These are phyloP conservation scores for Nymphalis polychloros DNA, from an alignment of 2,888 invertebrate genomes.

Conservation along the genomic window DNA sequence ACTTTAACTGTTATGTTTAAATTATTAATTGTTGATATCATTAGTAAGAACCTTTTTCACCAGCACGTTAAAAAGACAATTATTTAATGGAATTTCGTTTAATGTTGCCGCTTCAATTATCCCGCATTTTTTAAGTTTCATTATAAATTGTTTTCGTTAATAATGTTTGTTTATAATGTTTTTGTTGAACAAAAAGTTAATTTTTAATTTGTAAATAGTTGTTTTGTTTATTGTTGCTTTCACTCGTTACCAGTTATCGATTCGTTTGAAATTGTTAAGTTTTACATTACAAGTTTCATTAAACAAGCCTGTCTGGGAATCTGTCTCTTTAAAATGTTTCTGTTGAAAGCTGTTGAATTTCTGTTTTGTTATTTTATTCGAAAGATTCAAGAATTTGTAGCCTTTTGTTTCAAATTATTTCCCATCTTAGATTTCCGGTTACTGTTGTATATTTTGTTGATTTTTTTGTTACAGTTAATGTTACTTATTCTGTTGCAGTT, in stretches of 20 bases:
- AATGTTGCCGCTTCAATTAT: not conserved
- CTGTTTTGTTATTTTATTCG: slow-evolving; percentile 41
- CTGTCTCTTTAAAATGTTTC: slow-evolving; percentile 18
- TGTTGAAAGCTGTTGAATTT: slow-evolving; percentile 39
- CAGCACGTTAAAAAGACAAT: not conserved
- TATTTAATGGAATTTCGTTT: not conserved
- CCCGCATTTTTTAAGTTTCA: slow-evolving; percentile 4
- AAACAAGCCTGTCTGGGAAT: slow-evolving; percentile 38
- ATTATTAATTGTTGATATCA: slow-evolving; percentile 4
- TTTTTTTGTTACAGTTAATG: slow-evolving; percentile 22
- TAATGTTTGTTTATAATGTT: slow-evolving; percentile 2
- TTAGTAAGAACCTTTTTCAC: not conserved
- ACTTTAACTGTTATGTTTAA: slow-evolving; percentile 12
- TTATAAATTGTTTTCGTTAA: slow-evolving; percentile 3
- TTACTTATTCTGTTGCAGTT: slow-evolving; percentile 22
- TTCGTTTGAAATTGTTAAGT: slow-evolving; percentile 13
- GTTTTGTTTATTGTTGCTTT: not conserved
- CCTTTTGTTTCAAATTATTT: slow-evolving; percentile 17
- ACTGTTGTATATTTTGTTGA: slow-evolving; percentile 31
- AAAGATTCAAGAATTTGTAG: slow-evolving; percentile 18
- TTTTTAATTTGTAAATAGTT: slow-evolving; percentile 6
- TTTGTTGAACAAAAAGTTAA: not conserved
- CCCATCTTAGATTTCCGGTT: slow-evolving; percentile 26
- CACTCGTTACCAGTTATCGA: slow-evolving; percentile 15
- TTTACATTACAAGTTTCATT: slow-evolving; percentile 6